Evolutionary conservation across 2,797 vertebrate species (phyloP).

Genomic region (Pipistrellus nathusii): DNA sequence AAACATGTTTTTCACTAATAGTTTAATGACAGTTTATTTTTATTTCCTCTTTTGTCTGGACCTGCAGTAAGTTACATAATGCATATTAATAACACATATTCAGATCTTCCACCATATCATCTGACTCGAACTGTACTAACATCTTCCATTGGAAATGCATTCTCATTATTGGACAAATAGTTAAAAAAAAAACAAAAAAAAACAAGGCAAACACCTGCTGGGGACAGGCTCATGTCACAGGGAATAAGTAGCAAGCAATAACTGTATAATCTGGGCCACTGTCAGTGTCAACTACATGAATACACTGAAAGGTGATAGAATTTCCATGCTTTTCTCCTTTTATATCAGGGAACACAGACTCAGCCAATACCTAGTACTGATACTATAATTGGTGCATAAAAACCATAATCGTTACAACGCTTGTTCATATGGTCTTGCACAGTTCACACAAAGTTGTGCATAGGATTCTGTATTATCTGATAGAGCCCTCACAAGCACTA

Average conservation of each 20-base stretch:
- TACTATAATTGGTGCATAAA: neutral
- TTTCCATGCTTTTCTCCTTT: neutral
- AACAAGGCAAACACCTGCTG: neutral
- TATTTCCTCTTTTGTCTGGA: conserved; percentile 27
- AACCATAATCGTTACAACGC: neutral
- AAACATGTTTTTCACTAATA: conserved; percentile 22
- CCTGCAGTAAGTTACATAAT: neutral
- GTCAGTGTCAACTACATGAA: neutral
- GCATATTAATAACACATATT: neutral
- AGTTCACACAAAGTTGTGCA: neutral
- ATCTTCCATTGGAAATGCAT: neutral
- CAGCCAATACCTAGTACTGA: neutral
- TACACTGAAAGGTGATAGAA: neutral
- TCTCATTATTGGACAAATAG: neutral
- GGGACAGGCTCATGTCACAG: neutral
- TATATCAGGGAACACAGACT: neutral
- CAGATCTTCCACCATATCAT: neutral
- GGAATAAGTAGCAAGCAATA: neutral
- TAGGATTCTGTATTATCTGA: neutral
- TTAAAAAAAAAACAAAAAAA: neutral
- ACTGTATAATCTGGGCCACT: neutral
- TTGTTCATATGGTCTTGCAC: neutral
- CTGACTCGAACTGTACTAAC: neutral
- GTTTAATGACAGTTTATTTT: conserved; percentile 20
- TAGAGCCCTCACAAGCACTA: neutral